phyloP scores from a whole-genome alignment of 1,140 invertebrate species.

The Cydia pomonella region DNA sequence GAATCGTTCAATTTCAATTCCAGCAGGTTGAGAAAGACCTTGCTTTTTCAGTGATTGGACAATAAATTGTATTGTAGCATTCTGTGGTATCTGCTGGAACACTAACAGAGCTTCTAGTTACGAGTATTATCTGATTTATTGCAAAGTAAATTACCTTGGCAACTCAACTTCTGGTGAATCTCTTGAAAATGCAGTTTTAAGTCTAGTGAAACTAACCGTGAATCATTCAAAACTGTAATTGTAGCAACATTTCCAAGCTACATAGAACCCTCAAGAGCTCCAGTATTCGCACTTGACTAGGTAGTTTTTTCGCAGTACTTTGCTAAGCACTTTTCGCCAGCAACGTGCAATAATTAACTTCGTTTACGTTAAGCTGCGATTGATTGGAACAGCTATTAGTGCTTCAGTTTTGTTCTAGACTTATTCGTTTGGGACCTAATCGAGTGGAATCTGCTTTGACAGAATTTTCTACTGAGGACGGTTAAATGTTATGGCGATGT shows the following conservation, averaged over 20 bases:
- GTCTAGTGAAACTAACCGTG: no score
- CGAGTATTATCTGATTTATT: background rate
- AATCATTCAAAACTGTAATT: no score
- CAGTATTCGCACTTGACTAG: background rate
- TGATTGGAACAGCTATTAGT: constrained; percentile 6
- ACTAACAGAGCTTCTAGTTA: background rate
- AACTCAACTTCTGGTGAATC: background rate
- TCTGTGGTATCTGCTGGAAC: background rate
- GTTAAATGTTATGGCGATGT: background rate
- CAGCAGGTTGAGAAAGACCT: background rate
- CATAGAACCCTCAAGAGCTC: background rate
- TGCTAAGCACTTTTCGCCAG: background rate
- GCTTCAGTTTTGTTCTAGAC: background rate
- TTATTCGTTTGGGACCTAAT: background rate
- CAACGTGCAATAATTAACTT: constrained; percentile 14
- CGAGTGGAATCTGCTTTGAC: background rate
- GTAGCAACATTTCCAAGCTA: background rate
- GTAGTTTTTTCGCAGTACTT: background rate
- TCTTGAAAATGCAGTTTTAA: background rate
- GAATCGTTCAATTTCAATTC: background rate
- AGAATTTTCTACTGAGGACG: background rate
- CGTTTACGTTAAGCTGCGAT: constrained; percentile 1
- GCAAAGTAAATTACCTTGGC: background rate
- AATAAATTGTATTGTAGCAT: background rate
- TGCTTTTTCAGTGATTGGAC: background rate